Evolutionary conservation across 2,888 invertebrate species (phyloP).

Genomic region (Aporophyla nigra): DNA sequence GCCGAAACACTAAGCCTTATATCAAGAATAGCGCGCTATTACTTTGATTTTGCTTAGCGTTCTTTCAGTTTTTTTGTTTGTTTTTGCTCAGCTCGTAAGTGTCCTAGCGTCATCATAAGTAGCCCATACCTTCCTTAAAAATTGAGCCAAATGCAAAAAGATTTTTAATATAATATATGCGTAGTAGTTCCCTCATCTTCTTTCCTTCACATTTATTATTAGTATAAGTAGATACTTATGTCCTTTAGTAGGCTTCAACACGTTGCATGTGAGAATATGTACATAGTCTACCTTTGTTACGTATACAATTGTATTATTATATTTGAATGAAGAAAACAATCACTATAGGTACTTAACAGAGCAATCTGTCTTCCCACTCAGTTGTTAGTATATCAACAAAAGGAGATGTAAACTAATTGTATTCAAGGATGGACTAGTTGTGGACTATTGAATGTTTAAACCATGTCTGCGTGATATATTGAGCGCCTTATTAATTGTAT

Average conservation of each 20-base stretch:
- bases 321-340: conserved; percentile 30
- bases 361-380: conserved; percentile 26
- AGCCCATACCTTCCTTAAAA: too few relatives aligned
- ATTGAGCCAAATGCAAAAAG: too few relatives aligned
- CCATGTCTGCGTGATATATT: conserved; percentile 22
- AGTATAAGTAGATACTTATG: conserved; percentile 1
- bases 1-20: too few relatives aligned
- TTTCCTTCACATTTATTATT: too few relatives aligned
- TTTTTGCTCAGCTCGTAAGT: too few relatives aligned
- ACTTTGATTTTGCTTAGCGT: too few relatives aligned
- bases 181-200: too few relatives aligned
- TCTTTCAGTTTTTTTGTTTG: too few relatives aligned
- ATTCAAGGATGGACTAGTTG: conserved; percentile 50
- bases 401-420: conserved; percentile 51
- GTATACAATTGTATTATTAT: neutral
- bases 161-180: too few relatives aligned
- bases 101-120: too few relatives aligned
- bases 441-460: conserved; percentile 34
- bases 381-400: conserved; percentile 29
- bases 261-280: conserved; percentile 19
- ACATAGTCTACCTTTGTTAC: conserved; percentile 3
- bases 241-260: conserved; percentile 38
- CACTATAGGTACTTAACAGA: neutral
- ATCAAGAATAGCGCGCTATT: too few relatives aligned
- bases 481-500: neutral